Base-by-base conservation (phyloP, 2,113 vertebrate species). In the Craseonycteris thonglongyai region DNA sequence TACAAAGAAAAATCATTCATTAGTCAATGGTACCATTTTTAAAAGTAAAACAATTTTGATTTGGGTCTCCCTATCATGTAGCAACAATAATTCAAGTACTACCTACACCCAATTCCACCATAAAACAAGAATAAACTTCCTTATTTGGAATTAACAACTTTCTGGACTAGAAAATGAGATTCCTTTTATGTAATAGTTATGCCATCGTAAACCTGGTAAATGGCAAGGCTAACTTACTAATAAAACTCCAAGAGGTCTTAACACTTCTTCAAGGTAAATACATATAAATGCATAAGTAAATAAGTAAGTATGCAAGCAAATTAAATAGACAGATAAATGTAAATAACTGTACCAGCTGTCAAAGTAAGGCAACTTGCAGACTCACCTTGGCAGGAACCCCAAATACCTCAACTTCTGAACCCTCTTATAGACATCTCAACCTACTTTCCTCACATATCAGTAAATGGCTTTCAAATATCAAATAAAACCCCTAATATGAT, bases 1-100 rank as follows among this genome's bases (percentile, higher is more conserved):
- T 99, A 96, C 1, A 98, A 94, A 94, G 94, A 98, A 85, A 98
- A 96, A 96, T 11, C 1, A 61, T 92, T 38, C 86, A 74, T 95
- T 89, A 83, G 71, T 91, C 81, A 75, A 88, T 13, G 42, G 95
- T 74, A 96, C 68, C 33, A 95, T 1, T 13, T 84, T 76, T 40
- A 74, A 68, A 69, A 54, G 74, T 81, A 81, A 86, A 87, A 78
- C 0, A 96, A 10, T 90, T 14, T 26, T 54, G 13, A 49, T 85
- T 95, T 47, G 71, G n/a, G 38, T 78, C 33, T 81, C 35, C 63
- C 0, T 69, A 28, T 78, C 11, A 90, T 15, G 21, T 26, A 63
- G 30, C 24, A 63, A 58, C 18, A 85, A 68, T 21, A 47, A 58
- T 33, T 51, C 24, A 81, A 82, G 40, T 93, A 78, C 18, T 85